phyloP scores from a whole-genome alignment of 2,797 vertebrate species.

The Syngnathus acus region DNA sequence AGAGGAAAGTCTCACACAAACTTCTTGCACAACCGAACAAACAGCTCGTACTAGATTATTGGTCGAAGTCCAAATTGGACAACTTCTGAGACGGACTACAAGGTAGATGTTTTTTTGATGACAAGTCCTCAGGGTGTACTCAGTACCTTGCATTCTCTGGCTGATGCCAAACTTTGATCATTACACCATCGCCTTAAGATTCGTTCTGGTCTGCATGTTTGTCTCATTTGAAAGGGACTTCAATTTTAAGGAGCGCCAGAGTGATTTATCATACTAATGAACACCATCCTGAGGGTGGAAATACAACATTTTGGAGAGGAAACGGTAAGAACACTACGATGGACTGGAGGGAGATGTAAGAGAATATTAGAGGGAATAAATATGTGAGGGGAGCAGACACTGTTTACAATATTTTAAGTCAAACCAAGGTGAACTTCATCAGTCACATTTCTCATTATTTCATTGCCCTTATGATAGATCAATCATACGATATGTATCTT shows the following conservation, averaged over 20 bases:
- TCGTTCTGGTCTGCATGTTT: slow-evolving; percentile 25
- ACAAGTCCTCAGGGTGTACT: neutral
- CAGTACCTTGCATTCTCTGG: neutral
- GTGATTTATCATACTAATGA: slow-evolving; percentile 54
- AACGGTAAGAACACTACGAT: slow-evolving; percentile 11
- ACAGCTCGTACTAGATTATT: neutral
- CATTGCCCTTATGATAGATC: neutral
- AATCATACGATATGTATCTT: no score
- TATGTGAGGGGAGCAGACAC: slow-evolving; percentile 6
- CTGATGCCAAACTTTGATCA: slow-evolving; percentile 5
- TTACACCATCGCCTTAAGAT: slow-evolving; percentile 20
- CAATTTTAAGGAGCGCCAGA: slow-evolving; percentile 41
- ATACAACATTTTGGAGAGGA: slow-evolving; percentile 21
- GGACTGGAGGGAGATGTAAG: slow-evolving; percentile 6
- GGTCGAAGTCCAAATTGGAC: neutral
- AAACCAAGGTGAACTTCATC: slow-evolving; percentile 15
- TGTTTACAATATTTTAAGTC: slow-evolving; percentile 16
- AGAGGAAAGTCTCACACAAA: neutral
- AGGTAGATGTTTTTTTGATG: neutral
- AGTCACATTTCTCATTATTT: slow-evolving; percentile 6
- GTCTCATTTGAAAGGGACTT: slow-evolving; percentile 41
- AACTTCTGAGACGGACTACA: neutral
- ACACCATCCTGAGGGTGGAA: slow-evolving; percentile 27
- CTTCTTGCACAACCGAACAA: neutral
- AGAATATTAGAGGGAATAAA: slow-evolving; percentile 18